phyloP scores from a whole-genome alignment of 2,888 invertebrate genomes.

The Apotomis turbidana region DNA sequence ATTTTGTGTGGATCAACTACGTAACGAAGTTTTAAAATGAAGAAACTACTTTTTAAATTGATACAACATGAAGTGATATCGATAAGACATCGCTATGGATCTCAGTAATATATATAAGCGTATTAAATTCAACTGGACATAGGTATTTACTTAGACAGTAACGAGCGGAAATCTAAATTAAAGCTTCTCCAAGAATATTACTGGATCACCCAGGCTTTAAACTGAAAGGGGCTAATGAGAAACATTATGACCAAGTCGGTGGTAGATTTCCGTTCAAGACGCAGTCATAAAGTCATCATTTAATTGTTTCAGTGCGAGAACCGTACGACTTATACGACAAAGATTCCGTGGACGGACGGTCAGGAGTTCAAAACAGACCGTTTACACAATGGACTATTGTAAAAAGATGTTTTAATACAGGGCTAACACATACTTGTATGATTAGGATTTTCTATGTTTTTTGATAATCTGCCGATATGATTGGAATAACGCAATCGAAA shows the following conservation, averaged over 20 bases:
- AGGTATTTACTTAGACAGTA: not conserved
- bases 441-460: no score
- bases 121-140: no score
- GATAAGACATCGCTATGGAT: no score
- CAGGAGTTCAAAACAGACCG: conserved; percentile 56
- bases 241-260: conserved; percentile 25
- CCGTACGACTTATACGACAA: conserved; percentile 47
- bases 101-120: no score
- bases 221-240: conserved; percentile 11
- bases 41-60: no score
- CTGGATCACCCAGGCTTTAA: conserved; percentile 21
- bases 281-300: conserved; percentile 46
- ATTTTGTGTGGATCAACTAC: no score
- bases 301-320: conserved; percentile 47
- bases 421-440: no score
- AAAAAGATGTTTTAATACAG: conserved; percentile 60
- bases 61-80: no score
- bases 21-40: no score
- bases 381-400: conserved; percentile 66
- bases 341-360: conserved; percentile 67
- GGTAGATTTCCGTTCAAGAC: conserved; percentile 43
- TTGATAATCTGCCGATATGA: no score
- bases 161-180: not conserved
- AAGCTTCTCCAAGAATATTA: conserved; percentile 2
- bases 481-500: no score